Conservation (phyloP, 2,113 vertebrate species). For the Dicrurus megarhynchus region DNA sequence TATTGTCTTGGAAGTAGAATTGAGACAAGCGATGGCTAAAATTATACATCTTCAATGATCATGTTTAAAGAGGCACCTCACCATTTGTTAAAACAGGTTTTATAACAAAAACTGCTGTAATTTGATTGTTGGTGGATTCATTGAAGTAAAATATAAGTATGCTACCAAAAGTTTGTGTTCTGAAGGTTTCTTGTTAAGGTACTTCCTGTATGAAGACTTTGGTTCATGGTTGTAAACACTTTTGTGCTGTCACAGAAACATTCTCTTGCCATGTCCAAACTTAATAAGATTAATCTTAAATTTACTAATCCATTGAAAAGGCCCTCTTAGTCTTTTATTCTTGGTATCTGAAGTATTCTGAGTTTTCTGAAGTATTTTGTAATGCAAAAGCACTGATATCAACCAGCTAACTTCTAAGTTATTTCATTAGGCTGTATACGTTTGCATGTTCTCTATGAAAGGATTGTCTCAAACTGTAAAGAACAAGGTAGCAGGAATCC, state of each 20-base stretch:
- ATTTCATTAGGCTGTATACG: not conserved
- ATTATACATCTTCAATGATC: not conserved
- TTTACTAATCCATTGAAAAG: not conserved
- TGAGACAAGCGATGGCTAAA: not conserved
- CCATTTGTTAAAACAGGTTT: not conserved
- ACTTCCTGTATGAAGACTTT: not conserved
- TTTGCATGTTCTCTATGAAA: not conserved
- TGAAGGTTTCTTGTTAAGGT: not conserved
- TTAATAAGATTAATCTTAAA: not conserved
- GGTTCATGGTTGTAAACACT: not conserved
- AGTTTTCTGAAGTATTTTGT: not conserved
- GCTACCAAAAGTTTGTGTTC: not conserved
- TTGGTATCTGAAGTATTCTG: not conserved
- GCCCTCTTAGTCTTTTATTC: not conserved
- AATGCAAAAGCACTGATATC: not conserved
- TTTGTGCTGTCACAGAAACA: not conserved
- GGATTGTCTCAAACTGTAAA: not conserved
- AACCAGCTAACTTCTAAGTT: not conserved
- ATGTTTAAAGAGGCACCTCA: not conserved
- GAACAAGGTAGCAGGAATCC: not conserved
- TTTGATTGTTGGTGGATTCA: not conserved
- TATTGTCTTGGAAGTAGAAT: not conserved
- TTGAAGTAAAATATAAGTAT: not conserved
- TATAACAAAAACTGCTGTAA: not conserved
- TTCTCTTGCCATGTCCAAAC: not conserved